A percentile compares a stretch with the other conserved stretches of the same genome.
Conservation (phyloP, 2,888 invertebrate genomes). For the Tinea semifulvella region DNA sequence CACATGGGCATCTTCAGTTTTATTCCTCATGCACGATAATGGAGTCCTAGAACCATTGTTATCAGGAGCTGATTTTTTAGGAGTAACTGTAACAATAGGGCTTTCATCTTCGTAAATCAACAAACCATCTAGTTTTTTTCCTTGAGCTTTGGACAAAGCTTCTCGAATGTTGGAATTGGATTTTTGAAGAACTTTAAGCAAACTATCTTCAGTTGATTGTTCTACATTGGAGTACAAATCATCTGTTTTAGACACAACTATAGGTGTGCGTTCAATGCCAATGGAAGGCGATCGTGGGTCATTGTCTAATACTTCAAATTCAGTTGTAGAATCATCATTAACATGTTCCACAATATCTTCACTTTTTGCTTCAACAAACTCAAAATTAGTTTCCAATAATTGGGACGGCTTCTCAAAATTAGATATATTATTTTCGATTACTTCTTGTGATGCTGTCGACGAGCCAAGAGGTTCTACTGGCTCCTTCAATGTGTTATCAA, state of each 20-base stretch:
- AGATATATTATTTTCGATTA: slow-evolving; percentile 41
- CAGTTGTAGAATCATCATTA: slow-evolving; percentile 32
- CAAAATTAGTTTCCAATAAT: slow-evolving; percentile 70
- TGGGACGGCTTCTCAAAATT: slow-evolving; percentile 41
- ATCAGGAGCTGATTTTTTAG: slow-evolving; percentile 43
- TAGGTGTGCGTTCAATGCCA: slow-evolving; percentile 59
- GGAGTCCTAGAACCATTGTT: slow-evolving; percentile 50
- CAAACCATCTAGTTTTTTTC: slow-evolving; percentile 52
- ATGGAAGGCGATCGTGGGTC: slow-evolving; percentile 59
- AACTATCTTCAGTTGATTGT: slow-evolving; percentile 56
- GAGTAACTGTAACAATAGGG: slow-evolving; percentile 33
- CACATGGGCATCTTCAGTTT: slow-evolving; percentile 38
- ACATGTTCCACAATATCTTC: slow-evolving; percentile 25
- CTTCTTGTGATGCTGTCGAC: slow-evolving; percentile 50
- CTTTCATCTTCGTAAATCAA: slow-evolving; percentile 68
- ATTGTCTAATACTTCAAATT: slow-evolving; percentile 38
- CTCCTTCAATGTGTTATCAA: slow-evolving; percentile 46
- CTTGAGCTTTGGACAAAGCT: slow-evolving; percentile 26
- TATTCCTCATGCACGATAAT: slow-evolving; percentile 60
- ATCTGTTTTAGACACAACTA: slow-evolving; percentile 40
- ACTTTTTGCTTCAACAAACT: slow-evolving; percentile 67
- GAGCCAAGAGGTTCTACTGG: slow-evolving; percentile 44
- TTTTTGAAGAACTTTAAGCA: slow-evolving; percentile 50
- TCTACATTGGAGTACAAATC: slow-evolving; percentile 42
- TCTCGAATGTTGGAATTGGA: slow-evolving; percentile 43